Base-by-base conservation (phyloP, 2,797 vertebrate species). In the Onychomys torridus region DNA sequence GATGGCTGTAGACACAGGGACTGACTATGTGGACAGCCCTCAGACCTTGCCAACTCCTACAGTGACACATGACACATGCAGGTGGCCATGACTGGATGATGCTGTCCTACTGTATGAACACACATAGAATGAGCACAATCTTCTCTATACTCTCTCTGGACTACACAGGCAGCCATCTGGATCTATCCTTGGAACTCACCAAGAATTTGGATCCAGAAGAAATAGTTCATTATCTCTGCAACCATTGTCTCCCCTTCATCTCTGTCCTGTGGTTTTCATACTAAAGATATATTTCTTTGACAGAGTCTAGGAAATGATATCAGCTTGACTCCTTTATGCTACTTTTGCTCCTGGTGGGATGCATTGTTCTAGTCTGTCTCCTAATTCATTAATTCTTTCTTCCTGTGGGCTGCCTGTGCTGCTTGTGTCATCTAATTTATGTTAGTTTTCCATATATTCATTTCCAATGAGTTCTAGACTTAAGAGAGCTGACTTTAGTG, bases 21-120 rank as follows among this genome's bases (percentile, higher is more conserved):
- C 37, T 21, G 19, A 34, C 2, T 57, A n/a, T 14, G 0, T 1
- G 11, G 57, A 34, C 5, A 1, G 25, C 21, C 37, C 1, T 59
- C n/a, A 10, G 0, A 0, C 7, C 6, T 0, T 17, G 1, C 2
- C 1, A 1, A 0, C 32, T 63, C 1, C 19, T 16, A 9, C 1
- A 23, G 29, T 12, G 19, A 46, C 7, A n/a, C 2, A 14, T 34
- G 14, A 6, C 3, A 23, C 43, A n/a, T 3, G 2, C 7, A 16
- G 17, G n/a, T 1, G 6, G 25, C 49, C 11, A 17, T 71, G 34
- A 3, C 27, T 3, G 23, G 8, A 3, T 12, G 23, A 7, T 19
- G 14, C 43, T 27, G 12, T 43, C 17, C 25, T 73, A 17, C 4
- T 17, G 65, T 16, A 9, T 59, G 10, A 40, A 8, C 21, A 25